Conservation (phyloP, 1,140 invertebrate genomes). For the Eriosoma lanigerum region DNA sequence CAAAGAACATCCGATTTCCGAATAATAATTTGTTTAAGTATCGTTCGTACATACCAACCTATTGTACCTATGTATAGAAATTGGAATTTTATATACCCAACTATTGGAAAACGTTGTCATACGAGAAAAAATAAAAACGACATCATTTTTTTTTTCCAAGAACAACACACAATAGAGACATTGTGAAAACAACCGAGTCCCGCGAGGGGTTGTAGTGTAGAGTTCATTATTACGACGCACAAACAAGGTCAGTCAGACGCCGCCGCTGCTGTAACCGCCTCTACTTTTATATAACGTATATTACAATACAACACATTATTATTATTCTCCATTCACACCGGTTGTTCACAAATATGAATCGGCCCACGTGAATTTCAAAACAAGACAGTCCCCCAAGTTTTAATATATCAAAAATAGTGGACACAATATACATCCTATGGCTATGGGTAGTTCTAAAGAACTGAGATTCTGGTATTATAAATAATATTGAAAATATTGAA, state of each 20-base stretch:
- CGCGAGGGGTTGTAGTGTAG: background rate
- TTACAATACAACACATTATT: background rate
- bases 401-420: too few relatives aligned
- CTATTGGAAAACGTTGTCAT: background rate
- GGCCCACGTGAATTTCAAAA: background rate
- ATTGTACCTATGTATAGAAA: background rate
- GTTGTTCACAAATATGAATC: background rate
- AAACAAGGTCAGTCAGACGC: conserved; percentile 7
- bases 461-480: too few relatives aligned
- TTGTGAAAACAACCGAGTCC: background rate
- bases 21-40: background rate
- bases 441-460: too few relatives aligned
- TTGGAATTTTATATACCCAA: background rate
- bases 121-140: background rate
- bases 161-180: conserved; percentile 9
- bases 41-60: background rate
- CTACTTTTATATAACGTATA: background rate
- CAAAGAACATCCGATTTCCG: background rate
- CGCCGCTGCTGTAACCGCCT: too few relatives aligned
- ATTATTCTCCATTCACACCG: background rate
- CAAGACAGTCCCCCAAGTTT: too few relatives aligned
- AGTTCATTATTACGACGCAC: background rate
- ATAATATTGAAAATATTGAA: too few relatives aligned
- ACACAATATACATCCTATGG: too few relatives aligned
- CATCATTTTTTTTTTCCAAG: background rate